A percentile compares a stretch with the other conserved stretches of the same genome.
Conservation (phyloP, 2,113 vertebrate genomes). For the Odontophorus gujanensis region DNA sequence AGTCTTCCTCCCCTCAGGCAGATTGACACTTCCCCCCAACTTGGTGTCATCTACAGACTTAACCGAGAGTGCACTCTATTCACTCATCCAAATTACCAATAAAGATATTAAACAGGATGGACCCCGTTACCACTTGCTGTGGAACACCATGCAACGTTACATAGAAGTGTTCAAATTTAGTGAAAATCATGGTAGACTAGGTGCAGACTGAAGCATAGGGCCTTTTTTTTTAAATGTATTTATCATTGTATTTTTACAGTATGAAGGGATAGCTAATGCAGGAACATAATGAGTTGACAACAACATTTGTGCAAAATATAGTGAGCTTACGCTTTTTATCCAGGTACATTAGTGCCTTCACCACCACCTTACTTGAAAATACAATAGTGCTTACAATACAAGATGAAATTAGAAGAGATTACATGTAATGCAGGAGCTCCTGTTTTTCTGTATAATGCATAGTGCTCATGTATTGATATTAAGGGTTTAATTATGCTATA, state of each 20-base stretch:
- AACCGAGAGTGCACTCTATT: too few species aligned
- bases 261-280: background rate
- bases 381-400: background rate
- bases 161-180: conserved; percentile 31
- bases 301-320: background rate
- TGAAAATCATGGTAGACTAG: background rate
- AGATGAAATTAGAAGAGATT: background rate
- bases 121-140: too few species aligned
- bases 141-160: background rate
- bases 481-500: background rate
- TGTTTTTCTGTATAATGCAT: background rate
- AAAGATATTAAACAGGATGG: too few species aligned
- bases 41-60: too few species aligned
- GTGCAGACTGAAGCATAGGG: background rate
- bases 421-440: background rate
- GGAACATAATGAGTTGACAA: background rate
- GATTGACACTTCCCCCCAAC: too few species aligned
- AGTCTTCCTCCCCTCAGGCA: too few species aligned
- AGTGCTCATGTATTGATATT: background rate
- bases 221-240: background rate
- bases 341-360: background rate
- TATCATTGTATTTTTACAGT: background rate
- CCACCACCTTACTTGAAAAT: background rate
- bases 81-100: too few species aligned
- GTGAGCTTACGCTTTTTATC: background rate